Evolutionary conservation across 2,797 vertebrate genomes (phyloP), one percentile per base, ranked within the genome.

Genomic region (Urosaurus nigricauda): DNA sequence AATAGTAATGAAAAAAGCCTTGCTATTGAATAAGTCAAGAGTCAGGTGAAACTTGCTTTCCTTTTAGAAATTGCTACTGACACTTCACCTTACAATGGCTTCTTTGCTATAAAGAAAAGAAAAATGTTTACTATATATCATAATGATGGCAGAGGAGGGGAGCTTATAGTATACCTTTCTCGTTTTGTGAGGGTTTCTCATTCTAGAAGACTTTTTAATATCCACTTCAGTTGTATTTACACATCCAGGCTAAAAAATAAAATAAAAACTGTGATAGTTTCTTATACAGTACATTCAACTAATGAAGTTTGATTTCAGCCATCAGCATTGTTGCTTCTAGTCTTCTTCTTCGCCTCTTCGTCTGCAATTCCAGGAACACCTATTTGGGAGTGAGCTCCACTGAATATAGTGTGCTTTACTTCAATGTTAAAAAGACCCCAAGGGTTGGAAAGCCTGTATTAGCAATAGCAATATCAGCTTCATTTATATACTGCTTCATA

Each of bases 181-280:
- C 83, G 98, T 99, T 98, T 99, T 99, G 96, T 99, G 98, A n/a
- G 98, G 98, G 92, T 99, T 99, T 97, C 97, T 98, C 98, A 99
- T 99, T 97, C 99, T 98, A 94, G 98, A 99, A 78, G 98, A 99
- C 92, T 99, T 99, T 97, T 99, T 99, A 95, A 99, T 99, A 97
- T 99, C 99, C 90, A 99, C 98, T 97, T 99, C 99, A 63, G 98
- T 99, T 68, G 98, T 99, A 95, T 99, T 99, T 95, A 99, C 99
- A 96, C 98, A 99, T 92, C 99, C 99, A 94, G 99, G 99, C 99
- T 99, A 88, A 92, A 94, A 94, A 93, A 86, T 93, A 93, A 88
- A 91, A n/a, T n/a, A 87, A 89, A 90, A 91, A 51, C 3, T 88
- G 79, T 87, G 58, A 5, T 3, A 89, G 84, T 11, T 91, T 75